Percentiles rank a stretch among this genome's conserved stretches.
Evolutionary conservation across 2,797 vertebrate species (phyloP).

Genomic region (Chaetodon trifasciatus): DNA sequence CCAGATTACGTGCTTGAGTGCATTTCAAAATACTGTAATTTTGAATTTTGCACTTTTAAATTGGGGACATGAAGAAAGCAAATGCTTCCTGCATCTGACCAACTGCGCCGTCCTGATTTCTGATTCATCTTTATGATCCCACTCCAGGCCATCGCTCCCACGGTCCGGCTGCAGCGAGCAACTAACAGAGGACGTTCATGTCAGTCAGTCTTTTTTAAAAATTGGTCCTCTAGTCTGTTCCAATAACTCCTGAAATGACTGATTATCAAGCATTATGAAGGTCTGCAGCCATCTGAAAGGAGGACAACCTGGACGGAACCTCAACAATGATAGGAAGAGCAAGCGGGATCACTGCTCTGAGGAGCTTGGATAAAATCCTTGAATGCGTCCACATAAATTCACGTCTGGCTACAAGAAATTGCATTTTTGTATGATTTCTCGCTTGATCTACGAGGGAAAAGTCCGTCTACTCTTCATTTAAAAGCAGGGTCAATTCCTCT

Average conservation of each 20-base stretch:
- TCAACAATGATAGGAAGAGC: constrained; percentile 49
- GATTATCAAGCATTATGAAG: not conserved
- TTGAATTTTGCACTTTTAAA: not conserved
- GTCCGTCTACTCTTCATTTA: not conserved
- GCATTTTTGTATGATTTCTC: constrained; percentile 7
- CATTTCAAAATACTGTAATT: not conserved
- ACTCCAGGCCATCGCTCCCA: constrained; percentile 55
- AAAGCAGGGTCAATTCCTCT: not conserved
- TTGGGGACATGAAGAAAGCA: not conserved
- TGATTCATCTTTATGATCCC: constrained; percentile 16
- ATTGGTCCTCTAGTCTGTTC: not conserved
- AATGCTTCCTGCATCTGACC: not conserved
- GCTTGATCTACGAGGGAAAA: not conserved
- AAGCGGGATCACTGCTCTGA: constrained; percentile 50
- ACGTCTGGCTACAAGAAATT: not conserved
- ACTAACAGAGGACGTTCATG: not conserved
- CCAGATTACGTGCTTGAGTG: not conserved
- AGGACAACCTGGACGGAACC: constrained; percentile 57
- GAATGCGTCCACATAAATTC: constrained; percentile 49
- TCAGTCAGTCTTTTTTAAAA: constrained; percentile 1
- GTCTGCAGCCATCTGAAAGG: constrained; percentile 52
- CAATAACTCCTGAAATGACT: not conserved
- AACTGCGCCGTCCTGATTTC: constrained; percentile 57
- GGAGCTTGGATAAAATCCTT: constrained; percentile 76
- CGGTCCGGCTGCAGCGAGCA: constrained; percentile 52